phyloP scores from a whole-genome alignment of 2,113 vertebrate genomes.

The Cettia cetti region DNA sequence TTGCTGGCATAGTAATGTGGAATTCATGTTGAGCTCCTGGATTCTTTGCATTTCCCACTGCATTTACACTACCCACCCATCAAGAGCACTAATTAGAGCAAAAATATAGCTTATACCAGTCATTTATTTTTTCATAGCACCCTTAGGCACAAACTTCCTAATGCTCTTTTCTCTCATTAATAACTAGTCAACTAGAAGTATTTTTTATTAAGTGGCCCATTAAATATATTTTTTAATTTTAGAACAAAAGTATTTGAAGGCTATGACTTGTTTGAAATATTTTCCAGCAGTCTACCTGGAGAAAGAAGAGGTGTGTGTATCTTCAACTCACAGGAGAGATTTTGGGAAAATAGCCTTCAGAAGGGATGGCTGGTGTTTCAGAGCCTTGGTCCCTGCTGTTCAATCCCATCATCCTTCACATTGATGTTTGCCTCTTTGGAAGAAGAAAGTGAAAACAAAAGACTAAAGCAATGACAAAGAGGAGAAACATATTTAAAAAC shows the following conservation, averaged over 20 bases:
- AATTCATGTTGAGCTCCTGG: neutral
- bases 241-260: neutral
- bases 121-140: neutral
- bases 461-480: neutral
- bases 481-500: neutral
- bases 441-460: neutral
- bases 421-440: neutral
- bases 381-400: neutral
- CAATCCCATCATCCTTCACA: neutral
- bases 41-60: neutral
- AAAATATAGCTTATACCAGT: neutral
- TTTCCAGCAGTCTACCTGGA: neutral
- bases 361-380: neutral
- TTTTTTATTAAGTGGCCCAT: neutral
- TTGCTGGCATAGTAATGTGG: neutral
- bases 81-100: neutral
- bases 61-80: neutral
- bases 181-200: conserved; percentile 1
- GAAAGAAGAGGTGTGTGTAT: neutral
- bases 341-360: neutral
- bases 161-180: neutral
- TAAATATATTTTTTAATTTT: neutral
- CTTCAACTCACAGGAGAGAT: neutral
- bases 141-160: neutral
- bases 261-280: neutral